A percentile compares a stretch with the other conserved stretches of the same genome.
Evolutionary conservation across 2,888 invertebrate genomes (phyloP).

Genomic region (Diaprepes abbreviatus): DNA sequence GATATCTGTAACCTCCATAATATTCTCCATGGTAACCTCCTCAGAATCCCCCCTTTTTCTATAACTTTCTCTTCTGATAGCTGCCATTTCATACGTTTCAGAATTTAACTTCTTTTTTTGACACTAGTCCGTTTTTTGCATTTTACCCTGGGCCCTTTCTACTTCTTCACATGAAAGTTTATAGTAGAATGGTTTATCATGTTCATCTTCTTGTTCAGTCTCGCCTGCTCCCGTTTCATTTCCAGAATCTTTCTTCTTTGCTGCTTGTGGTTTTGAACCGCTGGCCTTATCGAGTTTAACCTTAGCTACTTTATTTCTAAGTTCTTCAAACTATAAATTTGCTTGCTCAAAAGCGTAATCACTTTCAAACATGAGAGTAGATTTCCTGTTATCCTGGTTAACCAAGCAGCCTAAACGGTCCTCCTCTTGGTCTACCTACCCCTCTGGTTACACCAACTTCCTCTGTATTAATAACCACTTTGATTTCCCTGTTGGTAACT

Average conservation of each 20-base stretch:
- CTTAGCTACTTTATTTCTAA: constrained; percentile 87
- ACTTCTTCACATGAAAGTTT: constrained; percentile 98
- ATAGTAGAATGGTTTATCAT: constrained; percentile 96
- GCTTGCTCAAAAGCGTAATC: constrained; percentile 99
- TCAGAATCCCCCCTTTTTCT: constrained; percentile 75
- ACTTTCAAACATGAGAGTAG: constrained; percentile 88
- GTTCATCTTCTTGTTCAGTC: constrained; percentile 78
- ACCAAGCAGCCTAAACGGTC: constrained; percentile 33
- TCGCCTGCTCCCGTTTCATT: constrained; percentile 91
- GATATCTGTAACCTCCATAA: constrained; percentile 66
- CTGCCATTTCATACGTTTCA: constrained; percentile 96
- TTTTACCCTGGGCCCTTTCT: constrained; percentile 88
- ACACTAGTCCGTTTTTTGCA: constrained; percentile 93
- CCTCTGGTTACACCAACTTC: constrained; percentile 57
- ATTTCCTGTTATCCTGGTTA: constrained; percentile 20
- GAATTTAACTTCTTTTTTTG: constrained; percentile 96
- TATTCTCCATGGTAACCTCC: constrained; percentile 70
- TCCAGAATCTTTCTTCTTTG: constrained; percentile 91
- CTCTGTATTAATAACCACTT: constrained; percentile 48
- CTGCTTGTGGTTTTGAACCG: constrained; percentile 63
- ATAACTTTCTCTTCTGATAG: constrained; percentile 81
- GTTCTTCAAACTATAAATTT: constrained; percentile 96
- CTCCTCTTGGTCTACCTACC: constrained; percentile 53
- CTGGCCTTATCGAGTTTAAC: constrained; percentile 43
- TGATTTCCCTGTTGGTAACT: constrained; percentile 50